phyloP scores from a whole-genome alignment of 1,140 invertebrate species.

The Sinonovacula constricta region DNA sequence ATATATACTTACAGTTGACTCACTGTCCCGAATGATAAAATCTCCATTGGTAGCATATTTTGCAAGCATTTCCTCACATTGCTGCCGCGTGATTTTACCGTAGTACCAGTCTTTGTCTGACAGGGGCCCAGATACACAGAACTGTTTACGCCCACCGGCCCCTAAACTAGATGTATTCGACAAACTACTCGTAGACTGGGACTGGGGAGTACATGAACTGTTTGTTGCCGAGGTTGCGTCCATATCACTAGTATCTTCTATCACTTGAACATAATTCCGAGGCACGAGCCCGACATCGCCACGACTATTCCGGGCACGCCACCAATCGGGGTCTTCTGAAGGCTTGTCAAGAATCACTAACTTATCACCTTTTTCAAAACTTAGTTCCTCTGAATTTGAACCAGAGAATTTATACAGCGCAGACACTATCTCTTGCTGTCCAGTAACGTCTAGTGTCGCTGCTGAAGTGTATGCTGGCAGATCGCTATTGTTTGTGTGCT shows the following conservation, averaged over 20 bases:
- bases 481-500: slow-evolving; percentile 71
- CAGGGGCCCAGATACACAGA: slow-evolving; percentile 72
- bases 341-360: slow-evolving; percentile 97
- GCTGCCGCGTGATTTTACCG: slow-evolving; percentile 94
- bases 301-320: slow-evolving; percentile 93
- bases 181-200: slow-evolving; percentile 76
- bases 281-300: slow-evolving; percentile 96
- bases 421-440: slow-evolving; percentile 88
- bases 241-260: slow-evolving; percentile 68
- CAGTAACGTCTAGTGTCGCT: slow-evolving; percentile 84
- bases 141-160: slow-evolving; percentile 68
- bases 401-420: slow-evolving; percentile 75
- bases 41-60: slow-evolving; percentile 97
- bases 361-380: slow-evolving; percentile 93
- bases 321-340: slow-evolving; percentile 98
- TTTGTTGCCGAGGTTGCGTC: slow-evolving; percentile 55
- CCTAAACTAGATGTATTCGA: slow-evolving; percentile 71
- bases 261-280: slow-evolving; percentile 92
- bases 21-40: slow-evolving; percentile 98
- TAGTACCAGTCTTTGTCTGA: slow-evolving; percentile 90
- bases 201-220: slow-evolving; percentile 74
- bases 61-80: slow-evolving; percentile 96
- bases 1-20: slow-evolving; percentile 93
- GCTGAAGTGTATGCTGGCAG: slow-evolving; percentile 85
- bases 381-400: slow-evolving; percentile 91